Evolutionary conservation across 2,888 invertebrate genomes (phyloP).

Genomic region (Bimastos eiseni): DNA sequence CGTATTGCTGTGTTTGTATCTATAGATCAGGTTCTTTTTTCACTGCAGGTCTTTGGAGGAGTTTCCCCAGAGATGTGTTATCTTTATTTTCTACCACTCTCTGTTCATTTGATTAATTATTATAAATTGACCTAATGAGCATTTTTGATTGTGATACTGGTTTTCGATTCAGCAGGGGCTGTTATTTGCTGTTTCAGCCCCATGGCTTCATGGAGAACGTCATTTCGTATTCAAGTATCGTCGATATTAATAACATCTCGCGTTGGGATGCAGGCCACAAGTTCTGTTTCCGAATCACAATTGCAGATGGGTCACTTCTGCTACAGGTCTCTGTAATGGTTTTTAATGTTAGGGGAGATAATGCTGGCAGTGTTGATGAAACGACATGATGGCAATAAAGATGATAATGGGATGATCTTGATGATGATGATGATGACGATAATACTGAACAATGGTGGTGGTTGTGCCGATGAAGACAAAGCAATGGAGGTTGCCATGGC

Average conservation of each 20-base stretch:
- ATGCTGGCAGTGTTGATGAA: not conserved
- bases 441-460: no score
- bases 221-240: constrained; percentile 74
- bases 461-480: not conserved
- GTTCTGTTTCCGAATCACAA: constrained; percentile 76
- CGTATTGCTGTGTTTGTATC: not conserved
- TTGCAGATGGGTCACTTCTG: constrained; percentile 76
- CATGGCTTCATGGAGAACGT: constrained; percentile 69
- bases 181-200: constrained; percentile 51
- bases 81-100: not conserved
- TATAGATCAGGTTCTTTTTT: not conserved
- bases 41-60: not conserved
- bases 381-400: not conserved
- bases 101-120: no score
- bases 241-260: constrained; percentile 76
- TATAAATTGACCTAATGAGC: not conserved
- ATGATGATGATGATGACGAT: not conserved
- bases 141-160: not conserved
- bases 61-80: not conserved
- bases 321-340: constrained; percentile 67
- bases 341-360: constrained; percentile 15
- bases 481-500: not conserved
- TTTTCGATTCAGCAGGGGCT: not conserved
- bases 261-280: constrained; percentile 79
- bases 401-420: not conserved